Evolutionary conservation across 2,113 vertebrate species (phyloP).

Genomic region (Lepisosteus osseus): DNA sequence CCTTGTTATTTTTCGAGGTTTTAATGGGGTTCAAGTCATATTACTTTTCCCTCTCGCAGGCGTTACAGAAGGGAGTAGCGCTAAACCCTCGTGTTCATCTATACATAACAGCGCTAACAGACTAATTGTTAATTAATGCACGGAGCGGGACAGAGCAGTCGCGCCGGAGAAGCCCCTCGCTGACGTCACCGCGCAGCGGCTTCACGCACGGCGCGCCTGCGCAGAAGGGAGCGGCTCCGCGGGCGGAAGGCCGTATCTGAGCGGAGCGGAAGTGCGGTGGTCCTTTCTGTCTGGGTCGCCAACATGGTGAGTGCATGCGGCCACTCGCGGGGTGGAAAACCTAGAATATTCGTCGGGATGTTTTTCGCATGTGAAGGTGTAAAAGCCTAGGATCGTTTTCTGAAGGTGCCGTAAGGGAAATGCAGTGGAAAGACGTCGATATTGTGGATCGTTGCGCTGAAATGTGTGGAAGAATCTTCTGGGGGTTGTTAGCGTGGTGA

Average conservation of each 20-base stretch:
- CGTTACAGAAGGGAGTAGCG: too few relatives aligned
- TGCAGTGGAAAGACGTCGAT: background rate
- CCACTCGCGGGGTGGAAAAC: constrained; percentile 6
- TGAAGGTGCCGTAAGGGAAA: accelerated
- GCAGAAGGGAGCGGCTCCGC: background rate
- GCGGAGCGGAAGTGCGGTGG: constrained; percentile 42
- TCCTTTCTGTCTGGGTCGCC: constrained; percentile 66
- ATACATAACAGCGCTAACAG: too few relatives aligned
- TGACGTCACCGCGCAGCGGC: too few relatives aligned
- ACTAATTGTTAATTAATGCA: too few relatives aligned
- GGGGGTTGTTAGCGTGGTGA: background rate
- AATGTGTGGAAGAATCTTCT: accelerated
- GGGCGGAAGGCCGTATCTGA: constrained; percentile 47
- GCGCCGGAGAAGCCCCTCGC: too few relatives aligned
- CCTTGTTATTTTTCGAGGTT: too few relatives aligned
- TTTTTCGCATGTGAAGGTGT: background rate
- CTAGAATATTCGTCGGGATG: background rate
- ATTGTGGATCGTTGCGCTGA: too few relatives aligned
- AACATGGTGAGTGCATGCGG: constrained; percentile 64
- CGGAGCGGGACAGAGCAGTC: too few relatives aligned
- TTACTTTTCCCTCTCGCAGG: too few relatives aligned
- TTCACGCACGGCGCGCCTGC: constrained; percentile 11
- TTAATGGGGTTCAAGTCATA: too few relatives aligned
- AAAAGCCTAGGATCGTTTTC: too few relatives aligned
- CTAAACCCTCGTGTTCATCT: too few relatives aligned